Evolutionary conservation across 2,888 invertebrate genomes (phyloP).

Genomic region (Lasioglossum pauxillum): DNA sequence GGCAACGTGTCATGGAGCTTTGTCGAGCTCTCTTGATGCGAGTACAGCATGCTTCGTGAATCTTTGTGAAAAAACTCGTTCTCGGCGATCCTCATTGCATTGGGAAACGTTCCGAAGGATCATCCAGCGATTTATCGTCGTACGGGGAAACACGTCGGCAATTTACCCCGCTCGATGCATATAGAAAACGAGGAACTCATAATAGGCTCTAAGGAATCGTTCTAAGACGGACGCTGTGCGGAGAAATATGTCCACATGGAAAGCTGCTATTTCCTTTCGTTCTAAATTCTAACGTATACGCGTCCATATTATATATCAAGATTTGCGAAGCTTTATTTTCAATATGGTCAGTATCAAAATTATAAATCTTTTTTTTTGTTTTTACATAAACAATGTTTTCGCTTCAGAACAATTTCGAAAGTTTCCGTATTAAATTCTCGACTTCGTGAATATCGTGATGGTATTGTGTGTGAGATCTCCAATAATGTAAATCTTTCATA

Average conservation of each 20-base stretch:
- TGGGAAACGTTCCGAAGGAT: constrained; percentile 6
- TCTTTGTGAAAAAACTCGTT: constrained; percentile 20
- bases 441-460: constrained; percentile 15
- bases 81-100: constrained; percentile 20
- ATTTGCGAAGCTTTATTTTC: constrained; percentile 60
- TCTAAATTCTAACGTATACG: constrained; percentile 33
- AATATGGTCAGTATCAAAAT: constrained; percentile 62
- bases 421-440: background rate
- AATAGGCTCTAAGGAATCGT: constrained; percentile 29
- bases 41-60: constrained; percentile 59
- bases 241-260: constrained; percentile 30
- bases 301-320: constrained; percentile 32
- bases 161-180: constrained; percentile 11
- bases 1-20: constrained; percentile 77
- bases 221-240: constrained; percentile 27
- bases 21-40: constrained; percentile 60
- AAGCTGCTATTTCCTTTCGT: constrained; percentile 29
- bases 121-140: constrained; percentile 3
- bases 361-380: constrained; percentile 16
- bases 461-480: background rate
- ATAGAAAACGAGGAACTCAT: constrained; percentile 31
- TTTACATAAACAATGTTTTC: constrained; percentile 15
- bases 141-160: constrained; percentile 13
- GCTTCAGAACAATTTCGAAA: background rate
- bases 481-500: background rate